phyloP scores from a whole-genome alignment of 2,113 vertebrate genomes.

The Hypocryptadius cinnamomeus region DNA sequence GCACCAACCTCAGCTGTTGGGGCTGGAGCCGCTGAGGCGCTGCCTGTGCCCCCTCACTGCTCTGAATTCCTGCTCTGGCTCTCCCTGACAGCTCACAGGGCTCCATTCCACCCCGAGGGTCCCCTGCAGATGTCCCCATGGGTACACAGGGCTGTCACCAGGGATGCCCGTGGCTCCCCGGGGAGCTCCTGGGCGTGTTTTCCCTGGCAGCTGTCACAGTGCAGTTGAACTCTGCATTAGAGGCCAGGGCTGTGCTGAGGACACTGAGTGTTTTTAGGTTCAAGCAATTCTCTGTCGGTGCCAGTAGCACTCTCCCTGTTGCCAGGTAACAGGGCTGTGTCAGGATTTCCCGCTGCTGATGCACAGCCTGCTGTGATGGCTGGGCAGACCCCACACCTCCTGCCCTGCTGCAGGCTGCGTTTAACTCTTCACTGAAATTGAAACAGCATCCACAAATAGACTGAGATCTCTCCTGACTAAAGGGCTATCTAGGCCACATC shows the following conservation, averaged over 20 bases:
- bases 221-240: rapidly evolving
- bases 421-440: neutral
- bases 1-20: neutral
- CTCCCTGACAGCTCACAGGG: neutral
- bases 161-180: neutral
- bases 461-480: neutral
- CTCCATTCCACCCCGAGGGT: neutral
- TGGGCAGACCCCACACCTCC: neutral
- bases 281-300: neutral
- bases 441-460: neutral
- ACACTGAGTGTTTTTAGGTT: neutral
- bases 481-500: neutral
- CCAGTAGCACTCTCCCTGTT: neutral
- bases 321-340: neutral
- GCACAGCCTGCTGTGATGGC: neutral
- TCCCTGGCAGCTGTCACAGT: neutral
- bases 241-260: neutral
- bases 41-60: rapidly evolving
- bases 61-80: neutral
- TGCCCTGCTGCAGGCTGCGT: neutral
- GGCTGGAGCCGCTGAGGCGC: neutral
- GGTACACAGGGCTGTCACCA: neutral
- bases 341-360: neutral
- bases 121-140: neutral
- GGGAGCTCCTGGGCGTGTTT: rapidly evolving